Evolutionary conservation across 2,888 invertebrate genomes (phyloP), one percentile per base, ranked within the genome.

Genomic region (Empis stercorea): DNA sequence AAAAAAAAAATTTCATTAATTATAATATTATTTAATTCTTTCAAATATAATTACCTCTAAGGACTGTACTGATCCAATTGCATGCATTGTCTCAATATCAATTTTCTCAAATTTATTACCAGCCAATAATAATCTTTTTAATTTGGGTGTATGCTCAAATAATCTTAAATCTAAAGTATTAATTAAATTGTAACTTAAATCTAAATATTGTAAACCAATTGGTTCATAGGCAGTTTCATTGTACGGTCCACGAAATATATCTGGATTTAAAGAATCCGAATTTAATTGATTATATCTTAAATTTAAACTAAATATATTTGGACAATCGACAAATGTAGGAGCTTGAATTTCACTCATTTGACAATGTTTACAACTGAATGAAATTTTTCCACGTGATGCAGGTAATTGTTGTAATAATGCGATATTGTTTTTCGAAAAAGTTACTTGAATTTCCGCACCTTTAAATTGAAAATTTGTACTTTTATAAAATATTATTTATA

Each of bases 171-270:
- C 75, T 54, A 83, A 60, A 4, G 77, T 76, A 56, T 76, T 76
- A 45, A 83, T 76, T 56, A 73, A 62, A 61, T 83, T 83, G 62
- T 77, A 73, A 15, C 78, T 77, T 36, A 83, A 65, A 60, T 79
- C 76, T 27, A 83, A 61, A 11, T 77, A 74, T 57, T 75, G 73
- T 48, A 83, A 55, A 0, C 71, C 72, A 37, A 82, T 76, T 43
- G 75, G 74, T 51, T 73, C 73, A 63, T 76, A 81, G 16, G 66
- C 66, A 4, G 70, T 70, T 46, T 72, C 66, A 50, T 72, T 73
- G 61, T 78, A 81, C 0, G 76, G 76, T 0, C 82, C 83, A 58
- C 78, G 77, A 63, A 83, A 83, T 48, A 80, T 74, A 55, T 80
- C 79, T 16, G 78, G 72, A 43, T 74, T 70, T 36, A 83, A 60